Conservation (phyloP, 2,113 vertebrate genomes). For the Halcyon senegalensis region DNA sequence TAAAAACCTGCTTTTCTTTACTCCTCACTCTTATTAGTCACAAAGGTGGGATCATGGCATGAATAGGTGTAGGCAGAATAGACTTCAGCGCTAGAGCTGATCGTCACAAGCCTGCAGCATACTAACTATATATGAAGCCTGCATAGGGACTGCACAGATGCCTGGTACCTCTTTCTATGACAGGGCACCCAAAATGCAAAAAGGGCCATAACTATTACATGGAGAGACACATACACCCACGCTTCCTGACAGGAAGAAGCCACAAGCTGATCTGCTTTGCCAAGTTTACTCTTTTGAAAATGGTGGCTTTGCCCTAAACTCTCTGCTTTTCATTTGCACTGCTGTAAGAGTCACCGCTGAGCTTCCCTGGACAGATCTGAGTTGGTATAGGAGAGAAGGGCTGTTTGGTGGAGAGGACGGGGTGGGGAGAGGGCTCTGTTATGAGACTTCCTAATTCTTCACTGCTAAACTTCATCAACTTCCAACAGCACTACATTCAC, state of each 20-base stretch:
- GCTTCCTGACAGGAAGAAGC: not conserved
- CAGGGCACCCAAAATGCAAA: not conserved
- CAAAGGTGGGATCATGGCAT: rapidly evolving
- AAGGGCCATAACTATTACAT: not conserved
- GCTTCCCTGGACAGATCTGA: not conserved
- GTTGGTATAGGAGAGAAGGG: not conserved
- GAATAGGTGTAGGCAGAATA: not conserved
- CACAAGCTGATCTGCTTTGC: not conserved
- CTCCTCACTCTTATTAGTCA: not conserved
- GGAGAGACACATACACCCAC: not conserved
- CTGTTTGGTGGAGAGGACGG: not conserved
- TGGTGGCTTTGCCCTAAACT: not conserved
- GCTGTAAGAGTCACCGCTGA: not conserved
- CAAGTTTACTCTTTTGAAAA: not conserved
- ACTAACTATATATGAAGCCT: not conserved
- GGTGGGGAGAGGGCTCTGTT: not conserved
- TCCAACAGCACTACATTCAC: not conserved
- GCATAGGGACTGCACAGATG: not conserved
- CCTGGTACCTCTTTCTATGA: not conserved
- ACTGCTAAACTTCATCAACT: not conserved
- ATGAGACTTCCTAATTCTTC: not conserved
- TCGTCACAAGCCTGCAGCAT: not conserved
- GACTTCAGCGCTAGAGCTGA: not conserved
- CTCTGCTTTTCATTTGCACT: not conserved
- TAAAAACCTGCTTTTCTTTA: not conserved